phyloP scores from a whole-genome alignment of 1,140 invertebrate genomes.

The Lethocerus indicus region DNA sequence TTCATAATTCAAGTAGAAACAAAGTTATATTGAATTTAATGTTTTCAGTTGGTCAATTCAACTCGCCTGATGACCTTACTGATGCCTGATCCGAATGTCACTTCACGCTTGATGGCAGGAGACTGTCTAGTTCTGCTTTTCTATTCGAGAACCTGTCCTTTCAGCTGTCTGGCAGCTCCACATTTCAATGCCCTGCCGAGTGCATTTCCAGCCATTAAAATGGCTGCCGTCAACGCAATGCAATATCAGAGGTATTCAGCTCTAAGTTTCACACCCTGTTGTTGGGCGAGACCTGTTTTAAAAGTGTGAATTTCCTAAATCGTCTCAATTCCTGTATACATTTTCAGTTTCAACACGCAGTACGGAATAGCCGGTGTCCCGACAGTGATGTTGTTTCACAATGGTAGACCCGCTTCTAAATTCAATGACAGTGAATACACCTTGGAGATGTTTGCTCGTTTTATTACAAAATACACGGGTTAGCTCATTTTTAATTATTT shows the following conservation, averaged over 20 bases:
- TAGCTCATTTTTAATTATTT: not conserved
- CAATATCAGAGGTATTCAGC: slow-evolving; percentile 62
- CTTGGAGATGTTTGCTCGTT: slow-evolving; percentile 60
- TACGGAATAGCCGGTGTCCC: slow-evolving; percentile 90
- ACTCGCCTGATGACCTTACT: slow-evolving; percentile 34
- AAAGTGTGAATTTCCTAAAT: not conserved
- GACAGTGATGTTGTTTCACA: slow-evolving; percentile 82
- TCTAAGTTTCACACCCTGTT: not conserved
- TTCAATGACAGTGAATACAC: slow-evolving; percentile 73
- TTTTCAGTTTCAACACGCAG: slow-evolving; percentile 63
- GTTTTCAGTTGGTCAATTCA: slow-evolving; percentile 33
- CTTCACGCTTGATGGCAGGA: slow-evolving; percentile 31
- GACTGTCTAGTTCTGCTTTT: slow-evolving; percentile 72
- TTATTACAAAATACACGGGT: slow-evolving; percentile 63
- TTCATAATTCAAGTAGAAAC: not conserved
- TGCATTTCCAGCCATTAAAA: slow-evolving; percentile 69
- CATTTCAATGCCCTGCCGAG: slow-evolving; percentile 76
- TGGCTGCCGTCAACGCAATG: slow-evolving; percentile 79
- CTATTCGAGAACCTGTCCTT: slow-evolving; percentile 76
- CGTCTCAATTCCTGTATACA: not conserved
- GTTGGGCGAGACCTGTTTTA: slow-evolving; percentile 3
- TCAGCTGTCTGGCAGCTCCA: slow-evolving; percentile 74
- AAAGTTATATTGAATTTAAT: not conserved
- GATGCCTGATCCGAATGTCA: slow-evolving; percentile 30
- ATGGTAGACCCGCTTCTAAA: slow-evolving; percentile 69